Evolutionary conservation across 2,888 invertebrate species (phyloP).

Genomic region (Tyria jacobaeae): DNA sequence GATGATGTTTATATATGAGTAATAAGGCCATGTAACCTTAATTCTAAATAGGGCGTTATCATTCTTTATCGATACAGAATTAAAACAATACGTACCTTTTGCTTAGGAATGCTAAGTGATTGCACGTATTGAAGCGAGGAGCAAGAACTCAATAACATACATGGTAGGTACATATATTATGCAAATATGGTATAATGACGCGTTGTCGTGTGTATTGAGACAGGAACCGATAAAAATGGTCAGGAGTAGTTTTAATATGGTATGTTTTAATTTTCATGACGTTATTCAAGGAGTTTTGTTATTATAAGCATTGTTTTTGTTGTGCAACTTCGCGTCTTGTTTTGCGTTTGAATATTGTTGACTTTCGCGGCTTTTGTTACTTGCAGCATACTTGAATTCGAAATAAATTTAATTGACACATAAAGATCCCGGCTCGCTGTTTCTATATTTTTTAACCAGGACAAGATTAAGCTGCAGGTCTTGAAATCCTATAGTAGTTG

Average conservation of each 20-base stretch:
- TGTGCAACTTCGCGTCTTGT: too few relatives aligned
- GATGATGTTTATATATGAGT: background rate
- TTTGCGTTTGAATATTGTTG: too few relatives aligned
- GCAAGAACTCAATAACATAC: constrained; percentile 15
- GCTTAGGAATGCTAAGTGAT: constrained; percentile 14
- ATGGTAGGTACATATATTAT: constrained; percentile 11
- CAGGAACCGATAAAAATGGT: constrained; percentile 19
- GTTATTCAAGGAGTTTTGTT: background rate
- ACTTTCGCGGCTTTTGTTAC: too few relatives aligned
- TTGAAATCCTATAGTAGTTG: too few relatives aligned
- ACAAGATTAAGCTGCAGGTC: too few relatives aligned
- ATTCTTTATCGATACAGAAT: constrained; percentile 6
- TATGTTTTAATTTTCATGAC: constrained; percentile 1
- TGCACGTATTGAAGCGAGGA: constrained; percentile 13
- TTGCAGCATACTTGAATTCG: too few relatives aligned
- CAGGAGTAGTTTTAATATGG: background rate
- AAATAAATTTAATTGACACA: too few relatives aligned
- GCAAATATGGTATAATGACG: constrained; percentile 15
- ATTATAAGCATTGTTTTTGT: too few relatives aligned
- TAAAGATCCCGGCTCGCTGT: too few relatives aligned
- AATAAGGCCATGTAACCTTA: background rate
- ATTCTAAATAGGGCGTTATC: constrained; percentile 9
- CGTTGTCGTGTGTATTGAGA: constrained; percentile 1
- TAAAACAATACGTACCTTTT: constrained; percentile 5
- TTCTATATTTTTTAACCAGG: too few relatives aligned